Base-by-base conservation (phyloP, 2,888 invertebrate species). In the Lithodes maja region DNA sequence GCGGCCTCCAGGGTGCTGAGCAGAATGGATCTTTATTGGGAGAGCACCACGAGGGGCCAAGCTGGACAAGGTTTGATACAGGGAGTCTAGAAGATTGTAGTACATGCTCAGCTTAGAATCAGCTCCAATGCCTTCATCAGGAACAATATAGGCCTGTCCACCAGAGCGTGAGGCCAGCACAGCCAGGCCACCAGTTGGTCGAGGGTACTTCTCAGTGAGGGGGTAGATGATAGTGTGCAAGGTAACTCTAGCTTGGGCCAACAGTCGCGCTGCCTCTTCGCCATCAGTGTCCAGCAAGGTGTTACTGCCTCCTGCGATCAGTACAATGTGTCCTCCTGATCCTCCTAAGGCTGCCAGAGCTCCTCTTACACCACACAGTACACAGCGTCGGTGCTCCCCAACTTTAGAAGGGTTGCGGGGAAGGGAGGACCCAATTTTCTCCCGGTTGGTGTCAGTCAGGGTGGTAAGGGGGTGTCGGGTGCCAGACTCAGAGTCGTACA, bases 331-430 rank as follows among this genome's bases (percentile, higher is more conserved):
- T n/a, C 87, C 87, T 12, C 89, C 87, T 1, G 82, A 50, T 2
- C 91, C 87, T 5, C 89, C 86, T 49, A 83, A 81, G 12, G 92
- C 91, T 52, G 90, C 91, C 33, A 33, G 33, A 9, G 92, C 90
- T 33, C 91, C 89, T 83, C 92, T 92, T 81, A 93, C 92, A 71
- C 91, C 92, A 87, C 93, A 93, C 78, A 92, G 84, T 9, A 92
- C 92, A 69, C 92, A 92, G 12, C 91, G 87, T 75, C 95, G 94
- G 86, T 94, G 93, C 92, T 95, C 95, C 49, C 94, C 93, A 1
- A 95, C 94, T 0, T 95, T 94, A 92, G 94, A 95, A 5, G 94
- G 93, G n/a, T 93, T 93, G 33, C 94, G 95, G 80, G 93, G 93
- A 0, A 94, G 95, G 81, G 94, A 93, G 77, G 93, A 93, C 0